Conservation (phyloP, 2,797 vertebrate species). For the Siniperca undulata region DNA sequence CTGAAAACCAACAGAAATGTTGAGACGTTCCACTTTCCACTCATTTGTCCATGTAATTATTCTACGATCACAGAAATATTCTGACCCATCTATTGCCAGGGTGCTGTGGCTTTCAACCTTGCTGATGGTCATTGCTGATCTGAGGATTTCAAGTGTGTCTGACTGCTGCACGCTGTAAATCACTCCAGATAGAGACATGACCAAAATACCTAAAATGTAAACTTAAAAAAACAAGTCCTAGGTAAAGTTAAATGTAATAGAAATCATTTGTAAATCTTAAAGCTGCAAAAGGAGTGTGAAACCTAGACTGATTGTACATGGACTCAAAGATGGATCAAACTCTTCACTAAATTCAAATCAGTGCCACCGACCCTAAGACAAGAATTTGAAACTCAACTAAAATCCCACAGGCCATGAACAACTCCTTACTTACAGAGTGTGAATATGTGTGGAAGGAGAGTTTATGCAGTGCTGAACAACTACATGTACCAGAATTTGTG, state of each 20-base stretch:
- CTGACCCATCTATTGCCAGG: background rate
- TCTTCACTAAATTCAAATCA: slow-evolving; percentile 27
- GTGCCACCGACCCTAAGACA: background rate
- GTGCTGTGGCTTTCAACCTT: background rate
- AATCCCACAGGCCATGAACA: slow-evolving; percentile 21
- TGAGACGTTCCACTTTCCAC: no score
- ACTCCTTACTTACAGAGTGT: background rate
- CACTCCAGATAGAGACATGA: background rate
- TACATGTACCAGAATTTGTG: background rate
- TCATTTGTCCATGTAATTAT: no score
- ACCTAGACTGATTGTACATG: background rate
- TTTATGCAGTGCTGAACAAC: background rate
- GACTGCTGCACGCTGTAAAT: background rate
- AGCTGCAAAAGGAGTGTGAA: background rate
- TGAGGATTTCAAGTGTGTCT: background rate
- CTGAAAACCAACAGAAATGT: background rate
- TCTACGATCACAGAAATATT: background rate
- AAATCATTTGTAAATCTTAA: background rate
- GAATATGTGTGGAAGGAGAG: background rate
- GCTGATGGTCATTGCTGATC: background rate
- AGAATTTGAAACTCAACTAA: slow-evolving; percentile 10
- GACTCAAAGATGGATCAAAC: slow-evolving; percentile 29
- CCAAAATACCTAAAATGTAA: background rate
- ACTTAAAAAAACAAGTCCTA: background rate
- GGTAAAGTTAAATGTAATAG: background rate